Percentiles rank a stretch among this genome's conserved stretches.
These are phyloP conservation scores for Gallinago jamesoni DNA, from an alignment of 2,113 vertebrate species.

Conservation along the genomic window DNA sequence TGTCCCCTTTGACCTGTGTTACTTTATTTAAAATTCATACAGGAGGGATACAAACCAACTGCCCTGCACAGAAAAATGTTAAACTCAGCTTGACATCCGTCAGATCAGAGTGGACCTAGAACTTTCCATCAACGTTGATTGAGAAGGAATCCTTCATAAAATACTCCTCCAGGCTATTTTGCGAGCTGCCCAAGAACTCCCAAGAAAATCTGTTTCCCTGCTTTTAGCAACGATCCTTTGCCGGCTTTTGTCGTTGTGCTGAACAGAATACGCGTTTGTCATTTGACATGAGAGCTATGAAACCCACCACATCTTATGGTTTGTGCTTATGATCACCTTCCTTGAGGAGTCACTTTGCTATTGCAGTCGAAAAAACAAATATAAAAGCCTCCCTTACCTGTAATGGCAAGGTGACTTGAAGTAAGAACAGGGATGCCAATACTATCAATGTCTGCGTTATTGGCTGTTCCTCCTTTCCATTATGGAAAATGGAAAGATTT, in stretches of 20 bases:
- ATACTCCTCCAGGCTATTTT: neutral
- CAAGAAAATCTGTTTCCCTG: neutral
- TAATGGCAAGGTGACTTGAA: neutral
- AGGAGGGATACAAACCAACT: neutral
- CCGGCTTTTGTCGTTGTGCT: neutral
- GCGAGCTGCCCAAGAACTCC: neutral
- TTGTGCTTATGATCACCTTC: neutral
- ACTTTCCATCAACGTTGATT: neutral
- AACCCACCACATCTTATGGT: neutral
- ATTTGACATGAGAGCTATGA: neutral
- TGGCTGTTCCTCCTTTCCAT: neutral
- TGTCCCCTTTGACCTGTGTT: neutral
- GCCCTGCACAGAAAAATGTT: neutral
- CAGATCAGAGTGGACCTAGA: neutral
- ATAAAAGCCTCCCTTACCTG: neutral
- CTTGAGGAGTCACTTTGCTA: neutral
- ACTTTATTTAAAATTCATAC: neutral
- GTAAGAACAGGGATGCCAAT: neutral
- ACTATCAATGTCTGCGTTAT: neutral
- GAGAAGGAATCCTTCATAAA: neutral
- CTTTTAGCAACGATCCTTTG: neutral
- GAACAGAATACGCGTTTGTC: accelerated
- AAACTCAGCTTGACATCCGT: neutral
- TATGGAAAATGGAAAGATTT: neutral
- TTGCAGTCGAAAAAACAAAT: neutral